Evolutionary conservation across 37 sponge, comb jelly and placozoan species (phyloP), one percentile per base, ranked within the genome.

Genomic region (Dysidea cf. avara): DNA sequence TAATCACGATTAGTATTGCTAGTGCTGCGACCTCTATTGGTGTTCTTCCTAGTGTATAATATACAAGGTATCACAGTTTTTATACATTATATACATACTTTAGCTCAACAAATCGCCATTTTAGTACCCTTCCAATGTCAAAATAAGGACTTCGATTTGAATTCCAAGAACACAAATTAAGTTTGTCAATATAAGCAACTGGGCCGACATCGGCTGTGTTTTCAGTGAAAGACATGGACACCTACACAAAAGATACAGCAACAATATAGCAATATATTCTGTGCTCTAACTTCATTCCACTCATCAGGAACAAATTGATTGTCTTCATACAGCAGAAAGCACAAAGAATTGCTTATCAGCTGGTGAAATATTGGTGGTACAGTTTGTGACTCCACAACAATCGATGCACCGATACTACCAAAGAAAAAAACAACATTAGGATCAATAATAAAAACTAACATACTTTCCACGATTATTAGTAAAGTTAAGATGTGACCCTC

Each of bases 351-450:
- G 61, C 24, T 68, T 0, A 72, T 25, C 17, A 88, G 50, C 53
- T 69, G 39, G 28, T 83, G 79, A 54, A 69, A 72, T 0, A 54
- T 71, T 3, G 40, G 29, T 21, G 83, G 62, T 9, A 69, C 73
- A 28, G 62, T 38, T 48, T 88, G 83, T 20, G 83, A 78, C 16
- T 39, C 38, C 18, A 88, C 89, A 17, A 72, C 64, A 56, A 88
- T 88, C 21, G 89, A 73, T 18, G 89, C 78, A 43, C 89, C 89
- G 74, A 88, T 56, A 38, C 83, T 82, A 68, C 1, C 20, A 7
- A 9, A 61, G 37, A 64, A n/a, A n/a, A n/a, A n/a, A n/a, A n/a
- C n/a, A n/a, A n/a, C n/a, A n/a, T n/a, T n/a, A n/a, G n/a, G n/a
- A n/a, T n/a, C n/a, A n/a, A n/a, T n/a, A n/a, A n/a, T n/a, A n/a